These are phyloP conservation scores for Oceanodroma tethys DNA, from an alignment of 2,113 vertebrate genomes.

Conservation along the genomic window DNA sequence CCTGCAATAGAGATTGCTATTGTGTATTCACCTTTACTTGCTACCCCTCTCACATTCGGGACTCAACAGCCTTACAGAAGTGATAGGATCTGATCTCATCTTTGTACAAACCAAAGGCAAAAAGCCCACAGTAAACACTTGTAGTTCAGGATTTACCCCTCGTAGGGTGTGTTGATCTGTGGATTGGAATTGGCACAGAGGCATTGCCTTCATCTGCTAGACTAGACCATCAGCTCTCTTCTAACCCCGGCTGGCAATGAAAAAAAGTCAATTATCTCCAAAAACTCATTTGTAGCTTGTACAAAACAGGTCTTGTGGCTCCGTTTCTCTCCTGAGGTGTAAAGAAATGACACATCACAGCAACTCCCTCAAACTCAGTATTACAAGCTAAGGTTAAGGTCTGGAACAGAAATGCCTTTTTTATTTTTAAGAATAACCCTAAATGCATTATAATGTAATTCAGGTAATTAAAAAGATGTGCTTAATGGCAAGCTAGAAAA, in stretches of 20 bases:
- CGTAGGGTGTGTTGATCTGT: background rate
- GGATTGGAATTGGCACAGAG: background rate
- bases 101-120: background rate
- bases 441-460: background rate
- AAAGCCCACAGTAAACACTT: background rate
- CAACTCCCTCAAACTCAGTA: background rate
- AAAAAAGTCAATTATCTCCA: background rate
- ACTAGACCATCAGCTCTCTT: background rate
- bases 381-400: background rate
- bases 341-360: background rate
- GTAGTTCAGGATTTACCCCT: background rate
- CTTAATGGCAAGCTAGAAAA: background rate
- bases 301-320: background rate
- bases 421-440: background rate
- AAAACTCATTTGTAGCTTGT: background rate
- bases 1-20: background rate
- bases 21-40: background rate
- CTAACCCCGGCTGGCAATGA: rapidly evolving
- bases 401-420: background rate
- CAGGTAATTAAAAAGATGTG: background rate
- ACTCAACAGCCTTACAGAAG: background rate
- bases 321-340: background rate
- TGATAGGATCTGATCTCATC: background rate
- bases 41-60: background rate
- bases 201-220: background rate